Evolutionary conservation across 2,113 vertebrate genomes (phyloP).

Genomic region (Bombycilla garrulus): DNA sequence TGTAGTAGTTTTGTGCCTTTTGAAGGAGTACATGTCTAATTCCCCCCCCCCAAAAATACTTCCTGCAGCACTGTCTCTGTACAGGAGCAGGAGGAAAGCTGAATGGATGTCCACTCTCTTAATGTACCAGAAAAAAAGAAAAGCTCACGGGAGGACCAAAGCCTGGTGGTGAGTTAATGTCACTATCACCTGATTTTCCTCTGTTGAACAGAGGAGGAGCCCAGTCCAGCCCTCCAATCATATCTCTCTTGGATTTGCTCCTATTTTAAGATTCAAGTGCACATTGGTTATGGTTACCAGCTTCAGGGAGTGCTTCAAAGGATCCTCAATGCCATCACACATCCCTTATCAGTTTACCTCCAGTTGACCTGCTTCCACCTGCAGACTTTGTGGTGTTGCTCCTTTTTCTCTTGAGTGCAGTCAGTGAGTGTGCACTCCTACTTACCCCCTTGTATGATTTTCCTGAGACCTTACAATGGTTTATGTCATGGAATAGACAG

Average conservation of each 20-base stretch:
- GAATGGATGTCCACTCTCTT: fast-evolving
- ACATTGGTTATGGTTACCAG: not conserved
- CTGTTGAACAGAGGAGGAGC: not conserved
- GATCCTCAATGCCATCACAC: not conserved
- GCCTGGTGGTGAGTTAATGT: not conserved
- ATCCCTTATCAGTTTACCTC: not conserved
- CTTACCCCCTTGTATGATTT: not conserved
- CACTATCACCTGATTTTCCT: not conserved
- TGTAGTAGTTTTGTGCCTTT: not conserved
- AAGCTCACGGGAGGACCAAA: fast-evolving
- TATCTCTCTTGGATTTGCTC: not conserved
- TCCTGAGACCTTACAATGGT: not conserved
- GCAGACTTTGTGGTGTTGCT: not conserved
- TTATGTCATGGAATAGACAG: not conserved
- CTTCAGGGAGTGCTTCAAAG: not conserved
- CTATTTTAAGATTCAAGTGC: not conserved
- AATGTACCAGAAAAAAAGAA: not conserved
- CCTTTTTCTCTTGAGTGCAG: not conserved
- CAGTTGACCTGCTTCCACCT: not conserved
- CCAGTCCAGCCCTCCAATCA: not conserved
- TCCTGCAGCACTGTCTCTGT: not conserved
- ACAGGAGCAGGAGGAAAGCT: not conserved
- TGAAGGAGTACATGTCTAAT: not conserved
- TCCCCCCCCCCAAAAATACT: not conserved
- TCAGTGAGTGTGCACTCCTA: not conserved